These are phyloP conservation scores for Chamaetylas fuelleborni DNA, from an alignment of 2,113 vertebrate genomes.

Conservation along the genomic window DNA sequence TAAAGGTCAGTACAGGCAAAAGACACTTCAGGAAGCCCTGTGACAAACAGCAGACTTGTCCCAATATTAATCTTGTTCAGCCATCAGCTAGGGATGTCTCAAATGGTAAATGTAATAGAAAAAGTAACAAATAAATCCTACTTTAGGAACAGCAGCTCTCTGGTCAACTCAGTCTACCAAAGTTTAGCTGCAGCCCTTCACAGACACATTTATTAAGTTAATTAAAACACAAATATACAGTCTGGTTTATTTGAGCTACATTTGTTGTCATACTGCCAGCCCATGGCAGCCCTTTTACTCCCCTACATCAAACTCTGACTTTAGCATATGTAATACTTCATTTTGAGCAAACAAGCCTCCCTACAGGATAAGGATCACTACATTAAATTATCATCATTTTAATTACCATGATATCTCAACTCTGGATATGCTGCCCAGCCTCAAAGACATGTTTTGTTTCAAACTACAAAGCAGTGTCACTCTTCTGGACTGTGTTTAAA, in stretches of 20 bases:
- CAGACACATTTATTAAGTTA: neutral
- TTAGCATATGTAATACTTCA: neutral
- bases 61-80: neutral
- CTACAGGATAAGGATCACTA: constrained; percentile 3
- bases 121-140: constrained; percentile 15
- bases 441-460: constrained; percentile 13
- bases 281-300: neutral
- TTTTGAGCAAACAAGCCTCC: neutral
- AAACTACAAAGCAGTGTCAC: neutral
- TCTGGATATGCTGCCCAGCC: neutral
- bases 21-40: neutral
- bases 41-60: neutral
- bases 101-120: constrained; percentile 20
- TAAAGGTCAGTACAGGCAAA: neutral
- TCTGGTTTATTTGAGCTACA: neutral
- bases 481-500: neutral
- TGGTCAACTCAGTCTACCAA: neutral
- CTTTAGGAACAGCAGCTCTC: constrained; percentile 5
- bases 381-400: constrained; percentile 35
- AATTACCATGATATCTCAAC: neutral
- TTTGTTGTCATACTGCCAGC: neutral
- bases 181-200: neutral
- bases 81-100: neutral
- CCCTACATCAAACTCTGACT: neutral
- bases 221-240: constrained; percentile 8